A percentile compares a stretch with the other conserved stretches of the same genome.
phyloP scores from a whole-genome alignment of 2,797 vertebrate genomes.

The Phyllotis vaccarum region DNA sequence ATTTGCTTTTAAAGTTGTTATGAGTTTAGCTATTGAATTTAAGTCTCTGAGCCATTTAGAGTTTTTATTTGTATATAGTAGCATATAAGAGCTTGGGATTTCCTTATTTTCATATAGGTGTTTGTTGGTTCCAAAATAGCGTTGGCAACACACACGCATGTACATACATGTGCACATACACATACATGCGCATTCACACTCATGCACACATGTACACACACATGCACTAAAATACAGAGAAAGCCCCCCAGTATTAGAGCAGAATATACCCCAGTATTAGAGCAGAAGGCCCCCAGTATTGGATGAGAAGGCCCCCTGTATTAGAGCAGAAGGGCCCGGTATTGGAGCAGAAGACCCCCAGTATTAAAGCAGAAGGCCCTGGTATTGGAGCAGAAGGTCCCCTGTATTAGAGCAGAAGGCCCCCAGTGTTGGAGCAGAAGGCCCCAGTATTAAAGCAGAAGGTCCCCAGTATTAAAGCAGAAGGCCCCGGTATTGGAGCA shows the following conservation, averaged over 20 bases:
- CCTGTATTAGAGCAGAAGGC: no score
- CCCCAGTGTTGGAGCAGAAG: neutral
- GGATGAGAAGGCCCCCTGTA: no score
- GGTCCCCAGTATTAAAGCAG: no score
- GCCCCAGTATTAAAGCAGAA: neutral
- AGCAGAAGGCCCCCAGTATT: neutral
- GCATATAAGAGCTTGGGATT: neutral
- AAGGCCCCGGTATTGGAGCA: neutral
- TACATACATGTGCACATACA: neutral
- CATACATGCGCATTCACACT: neutral
- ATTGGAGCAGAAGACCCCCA: neutral
- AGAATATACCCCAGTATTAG: no score
- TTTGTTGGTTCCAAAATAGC: neutral
- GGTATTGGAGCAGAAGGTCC: neutral
- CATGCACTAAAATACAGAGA: neutral
- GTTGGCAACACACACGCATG: neutral
- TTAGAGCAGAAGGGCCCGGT: no score
- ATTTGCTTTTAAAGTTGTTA: constrained; percentile 50
- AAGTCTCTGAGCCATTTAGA: neutral
- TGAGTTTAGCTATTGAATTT: constrained; percentile 9
- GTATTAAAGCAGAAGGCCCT: no score
- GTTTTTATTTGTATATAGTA: constrained; percentile 3
- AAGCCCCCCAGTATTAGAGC: no score
- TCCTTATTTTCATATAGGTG: neutral
- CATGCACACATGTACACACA: neutral